Conservation (phyloP, 2,888 invertebrate genomes). For the Xiphydria camelus region DNA sequence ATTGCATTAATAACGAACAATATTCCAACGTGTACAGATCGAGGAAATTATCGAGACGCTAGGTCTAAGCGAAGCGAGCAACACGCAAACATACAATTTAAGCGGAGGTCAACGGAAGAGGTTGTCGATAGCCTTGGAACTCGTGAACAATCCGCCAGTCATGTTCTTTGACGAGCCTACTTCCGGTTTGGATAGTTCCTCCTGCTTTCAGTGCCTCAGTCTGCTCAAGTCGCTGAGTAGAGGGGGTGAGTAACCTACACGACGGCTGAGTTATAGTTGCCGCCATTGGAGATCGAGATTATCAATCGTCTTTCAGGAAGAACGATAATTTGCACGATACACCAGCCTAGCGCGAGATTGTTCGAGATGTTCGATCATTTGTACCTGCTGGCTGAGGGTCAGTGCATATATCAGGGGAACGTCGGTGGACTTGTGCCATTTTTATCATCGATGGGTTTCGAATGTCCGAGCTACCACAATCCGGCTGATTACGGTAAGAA, state of each 20-base stretch:
- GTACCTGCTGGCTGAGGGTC: slow-evolving; percentile 89
- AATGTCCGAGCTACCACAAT: slow-evolving; percentile 95
- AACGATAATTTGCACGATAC: slow-evolving; percentile 94
- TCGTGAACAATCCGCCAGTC: slow-evolving; percentile 94
- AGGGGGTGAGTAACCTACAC: slow-evolving; percentile 60
- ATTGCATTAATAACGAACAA: too few relatives aligned
- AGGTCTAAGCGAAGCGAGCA: slow-evolving; percentile 76
- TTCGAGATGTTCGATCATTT: slow-evolving; percentile 96
- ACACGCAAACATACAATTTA: slow-evolving; percentile 78
- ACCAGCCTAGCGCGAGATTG: slow-evolving; percentile 92
- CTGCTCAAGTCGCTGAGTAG: slow-evolving; percentile 85
- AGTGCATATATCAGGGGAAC: slow-evolving; percentile 89
- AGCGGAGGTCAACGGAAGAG: slow-evolving; percentile 92
- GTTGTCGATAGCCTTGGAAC: slow-evolving; percentile 86
- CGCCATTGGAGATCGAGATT: too few relatives aligned
- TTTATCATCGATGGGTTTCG: slow-evolving; percentile 78
- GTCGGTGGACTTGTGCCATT: slow-evolving; percentile 86
- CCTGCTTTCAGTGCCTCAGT: slow-evolving; percentile 90
- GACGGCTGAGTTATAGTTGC: too few relatives aligned
- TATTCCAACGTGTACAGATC: too few relatives aligned
- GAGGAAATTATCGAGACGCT: slow-evolving; percentile 85
- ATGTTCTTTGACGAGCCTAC: slow-evolving; percentile 98
- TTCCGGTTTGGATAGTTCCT: slow-evolving; percentile 90
- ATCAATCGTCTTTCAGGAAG: slow-evolving; percentile 66
- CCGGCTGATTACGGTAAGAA: slow-evolving; percentile 90